Evolutionary conservation across 2,888 invertebrate species (phyloP).

Genomic region (Panzeria rudis): DNA sequence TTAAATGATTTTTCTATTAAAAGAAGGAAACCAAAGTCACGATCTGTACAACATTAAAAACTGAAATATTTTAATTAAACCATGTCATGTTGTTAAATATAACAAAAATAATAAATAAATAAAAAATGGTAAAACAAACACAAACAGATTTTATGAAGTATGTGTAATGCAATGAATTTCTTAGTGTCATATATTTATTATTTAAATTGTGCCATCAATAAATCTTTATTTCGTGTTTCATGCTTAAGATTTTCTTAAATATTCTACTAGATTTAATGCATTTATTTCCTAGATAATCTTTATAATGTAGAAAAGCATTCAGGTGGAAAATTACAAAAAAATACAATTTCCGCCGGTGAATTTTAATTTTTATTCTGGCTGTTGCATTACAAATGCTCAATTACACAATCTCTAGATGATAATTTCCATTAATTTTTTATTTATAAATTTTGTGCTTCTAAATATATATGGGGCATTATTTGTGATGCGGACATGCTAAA

Average conservation of each 20-base stretch:
- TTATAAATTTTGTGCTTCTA: background rate
- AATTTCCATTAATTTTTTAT: conserved; percentile 44
- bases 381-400: conserved; percentile 2
- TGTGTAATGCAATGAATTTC: background rate
- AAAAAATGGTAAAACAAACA: background rate
- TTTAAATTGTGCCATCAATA: conserved; percentile 16
- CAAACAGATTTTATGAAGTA: conserved; percentile 10
- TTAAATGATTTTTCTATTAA: too few species aligned
- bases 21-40: too few species aligned
- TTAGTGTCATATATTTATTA: background rate
- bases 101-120: background rate
- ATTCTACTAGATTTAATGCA: conserved; percentile 25
- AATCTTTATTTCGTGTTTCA: conserved; percentile 8
- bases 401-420: conserved; percentile 25
- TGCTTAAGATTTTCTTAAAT: conserved; percentile 18
- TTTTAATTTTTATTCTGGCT: conserved; percentile 24
- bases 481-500: too few species aligned
- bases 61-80: conserved; percentile 15
- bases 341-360: conserved; percentile 59
- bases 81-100: background rate
- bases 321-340: conserved; percentile 63
- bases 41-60: too few species aligned
- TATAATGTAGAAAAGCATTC: conserved; percentile 52
- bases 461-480: too few species aligned
- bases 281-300: conserved; percentile 60